phyloP scores from a whole-genome alignment of 1,140 invertebrate species.

The Drosophila suzukii region DNA sequence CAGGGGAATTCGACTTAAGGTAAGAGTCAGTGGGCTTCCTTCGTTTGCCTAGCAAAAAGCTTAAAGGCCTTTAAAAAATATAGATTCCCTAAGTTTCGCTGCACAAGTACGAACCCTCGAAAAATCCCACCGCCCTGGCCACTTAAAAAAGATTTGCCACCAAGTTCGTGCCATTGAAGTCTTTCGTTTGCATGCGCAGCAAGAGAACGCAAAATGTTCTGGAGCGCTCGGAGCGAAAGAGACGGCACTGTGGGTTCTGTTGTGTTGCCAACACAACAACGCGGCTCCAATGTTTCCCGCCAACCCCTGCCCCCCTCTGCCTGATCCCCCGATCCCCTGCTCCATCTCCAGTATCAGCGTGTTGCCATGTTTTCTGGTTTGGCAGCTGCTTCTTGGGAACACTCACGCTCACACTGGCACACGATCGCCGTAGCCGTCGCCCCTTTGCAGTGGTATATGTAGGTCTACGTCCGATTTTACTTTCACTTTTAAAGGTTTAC shows the following conservation, averaged over 20 bases:
- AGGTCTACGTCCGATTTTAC: constrained; percentile 84
- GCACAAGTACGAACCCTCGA: not conserved
- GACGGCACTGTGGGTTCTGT: constrained; percentile 5
- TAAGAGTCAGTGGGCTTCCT: no score
- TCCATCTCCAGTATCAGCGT: not conserved
- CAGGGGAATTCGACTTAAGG: no score
- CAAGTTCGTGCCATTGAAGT: constrained; percentile 57
- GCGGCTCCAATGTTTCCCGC: constrained; percentile 3
- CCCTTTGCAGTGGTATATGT: constrained; percentile 78
- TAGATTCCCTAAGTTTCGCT: no score
- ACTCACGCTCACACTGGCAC: constrained; percentile 34
- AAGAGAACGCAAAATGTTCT: constrained; percentile 25
- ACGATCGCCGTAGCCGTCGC: constrained; percentile 30
- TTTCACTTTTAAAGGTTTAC: constrained; percentile 85
- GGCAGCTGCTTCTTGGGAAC: constrained; percentile 75
- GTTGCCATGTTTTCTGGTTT: constrained; percentile 69
- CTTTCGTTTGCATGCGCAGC: constrained; percentile 45
- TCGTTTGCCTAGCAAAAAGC: no score
- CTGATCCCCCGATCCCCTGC: not conserved
- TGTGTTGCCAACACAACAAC: constrained; percentile 27
- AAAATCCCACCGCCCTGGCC: no score
- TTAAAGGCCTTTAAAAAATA: not conserved
- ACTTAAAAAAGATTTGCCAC: constrained; percentile 14
- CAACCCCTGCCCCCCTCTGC: not conserved
- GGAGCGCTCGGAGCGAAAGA: constrained; percentile 8